Evolutionary conservation across 2,888 invertebrate genomes (phyloP), one percentile per base, ranked within the genome.

Genomic region (Stenoptilia bipunctidactyla): DNA sequence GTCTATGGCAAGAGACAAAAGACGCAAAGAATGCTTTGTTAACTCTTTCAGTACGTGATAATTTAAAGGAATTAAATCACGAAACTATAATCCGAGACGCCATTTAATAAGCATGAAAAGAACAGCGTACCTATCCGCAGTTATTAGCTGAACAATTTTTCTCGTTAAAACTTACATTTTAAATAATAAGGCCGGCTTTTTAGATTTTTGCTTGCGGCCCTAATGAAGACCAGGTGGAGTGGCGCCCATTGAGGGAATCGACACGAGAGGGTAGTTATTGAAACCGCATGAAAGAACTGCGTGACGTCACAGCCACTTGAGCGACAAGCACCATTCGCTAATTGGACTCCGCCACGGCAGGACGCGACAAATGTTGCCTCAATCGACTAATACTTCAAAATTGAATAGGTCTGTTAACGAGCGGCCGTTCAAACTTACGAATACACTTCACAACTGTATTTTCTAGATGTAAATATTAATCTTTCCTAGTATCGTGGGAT

Each of bases 201-300:
- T 63, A 64, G 66, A 58, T 67, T 64, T 74, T 74, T 74, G 58
- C 53, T 55, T 74, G 10, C 30, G 71, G 65, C 61, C 67, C 71
- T 80, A 82, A 80, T 77, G 77, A 80, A 74, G 74, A 74, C 76
- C 75, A 79, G 79, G 79, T 79, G 70, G 66, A 79, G 80, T 71
- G 71, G 74, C 61, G 61, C 69, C 73, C 67, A 79, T 80, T 79
- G 77, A 79, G 72, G 75, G 70, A 72, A 74, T 70, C 62, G 67
- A 70, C 63, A 68, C 3, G 20, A 77, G 79, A 74, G 82, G 82
- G 82, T 80, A 79, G 82, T 80, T 80, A 82, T 76, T 76, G 79
- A 75, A 70, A 66, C 67, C 64, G 69, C 62, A 73, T 80, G 77
- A 82, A 80, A 80, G 79, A 67, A 56, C 58, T 57, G 66, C 69